phyloP scores from a whole-genome alignment of 2,888 invertebrate genomes.

The Phragmatobia fuliginosa region DNA sequence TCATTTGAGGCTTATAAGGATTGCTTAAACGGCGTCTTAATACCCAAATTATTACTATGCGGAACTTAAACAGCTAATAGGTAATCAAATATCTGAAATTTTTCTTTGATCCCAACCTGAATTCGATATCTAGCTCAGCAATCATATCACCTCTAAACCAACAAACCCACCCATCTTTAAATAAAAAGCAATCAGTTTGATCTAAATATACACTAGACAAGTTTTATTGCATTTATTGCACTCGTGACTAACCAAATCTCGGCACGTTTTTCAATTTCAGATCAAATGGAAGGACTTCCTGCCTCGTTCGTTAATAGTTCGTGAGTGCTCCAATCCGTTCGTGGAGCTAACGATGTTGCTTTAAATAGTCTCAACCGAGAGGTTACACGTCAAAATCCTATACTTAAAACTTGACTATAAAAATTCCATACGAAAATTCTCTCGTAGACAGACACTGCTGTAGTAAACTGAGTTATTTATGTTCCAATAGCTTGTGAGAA shows the following conservation, averaged over 20 bases:
- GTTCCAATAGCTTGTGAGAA: too few species aligned
- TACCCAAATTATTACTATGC: too few species aligned
- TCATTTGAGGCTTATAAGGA: constrained; percentile 37
- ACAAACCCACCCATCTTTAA: constrained; percentile 3
- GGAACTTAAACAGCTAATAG: too few species aligned
- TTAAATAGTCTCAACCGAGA: constrained; percentile 8
- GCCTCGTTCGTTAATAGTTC: constrained; percentile 30
- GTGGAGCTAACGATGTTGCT: constrained; percentile 20
- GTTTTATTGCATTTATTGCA: constrained; percentile 38
- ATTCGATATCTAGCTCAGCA: background rate
- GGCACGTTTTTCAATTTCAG: constrained; percentile 37
- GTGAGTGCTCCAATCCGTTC: constrained; percentile 43
- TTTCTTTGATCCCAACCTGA: background rate
- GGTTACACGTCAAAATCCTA: background rate
- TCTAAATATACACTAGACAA: constrained; percentile 45
- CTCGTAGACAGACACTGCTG: too few species aligned
- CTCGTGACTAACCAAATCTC: constrained; percentile 29
- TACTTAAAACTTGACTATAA: background rate
- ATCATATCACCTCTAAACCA: background rate
- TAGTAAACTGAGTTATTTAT: too few species aligned
- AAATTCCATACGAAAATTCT: background rate
- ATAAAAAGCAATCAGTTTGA: constrained; percentile 39
- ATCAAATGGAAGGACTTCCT: constrained; percentile 50
- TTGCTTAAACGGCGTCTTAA: too few species aligned
- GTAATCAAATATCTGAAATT: too few species aligned